Evolutionary conservation across 1,140 invertebrate genomes (phyloP), one percentile per base, ranked within the genome.

Genomic region (Callitettix versicolor): DNA sequence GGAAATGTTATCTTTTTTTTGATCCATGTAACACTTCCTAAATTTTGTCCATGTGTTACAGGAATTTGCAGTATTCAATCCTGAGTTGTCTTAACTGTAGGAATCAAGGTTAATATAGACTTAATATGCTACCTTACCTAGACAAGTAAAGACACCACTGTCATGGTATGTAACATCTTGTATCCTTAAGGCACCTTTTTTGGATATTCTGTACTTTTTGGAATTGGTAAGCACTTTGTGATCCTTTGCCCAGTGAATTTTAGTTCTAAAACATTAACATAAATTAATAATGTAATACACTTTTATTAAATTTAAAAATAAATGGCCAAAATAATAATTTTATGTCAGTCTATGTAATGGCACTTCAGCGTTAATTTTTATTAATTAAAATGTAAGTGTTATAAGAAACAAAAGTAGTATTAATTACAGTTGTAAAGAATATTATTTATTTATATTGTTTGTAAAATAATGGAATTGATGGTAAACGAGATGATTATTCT

Each of bases 181-280:
- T 53, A 95, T 89, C 44, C 86, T 80, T 7, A 95, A 74, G 34
- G 87, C 85, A 6, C 89, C 89, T 73, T 90, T 92, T 64, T 84
- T 88, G 15, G 86, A 90, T 26, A 91, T 84, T 66, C 87, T 86
- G 60, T 85, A 81, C 61, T 90, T 88, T 61, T 82, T 82, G 1
- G 79, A 81, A 57, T 83, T 84, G 7, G 77, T 75, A 49, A 90
- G 71, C 40, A 80, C 78, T 59, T 80, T 79, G 46, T 84, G 79
- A 63, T 89, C 86, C 67, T 91, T 91, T 36, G 78, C 80, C 88
- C 89, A 91, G 61, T 81, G 75, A 55, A 92, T 88, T 67, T 83
- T 69, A 4, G 72, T 67, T 57, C 77, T 79, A 58, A 22, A 61
- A 66, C 36, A 53, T 50, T 33, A 33, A 50, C 9, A 22, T 17